Percentiles rank a stretch among this genome's conserved stretches.
Evolutionary conservation across 2,113 vertebrate genomes (phyloP).

Genomic region (Girardinichthys multiradiatus): DNA sequence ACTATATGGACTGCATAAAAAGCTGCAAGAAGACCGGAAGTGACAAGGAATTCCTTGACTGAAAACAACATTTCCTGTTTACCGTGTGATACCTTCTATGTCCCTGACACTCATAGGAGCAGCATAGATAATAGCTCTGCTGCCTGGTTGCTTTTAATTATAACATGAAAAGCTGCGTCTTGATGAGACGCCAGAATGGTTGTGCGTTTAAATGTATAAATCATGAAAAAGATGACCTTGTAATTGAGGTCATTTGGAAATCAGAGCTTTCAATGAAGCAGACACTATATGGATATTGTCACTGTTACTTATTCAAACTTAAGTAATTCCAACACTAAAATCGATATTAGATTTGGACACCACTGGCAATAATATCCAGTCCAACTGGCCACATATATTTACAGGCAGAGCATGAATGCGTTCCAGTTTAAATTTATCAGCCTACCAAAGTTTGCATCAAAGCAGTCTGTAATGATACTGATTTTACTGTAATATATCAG

Average conservation of each 20-base stretch:
- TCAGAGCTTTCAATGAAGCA: not conserved
- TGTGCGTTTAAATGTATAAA: conserved; percentile 1
- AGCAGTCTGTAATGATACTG: not conserved
- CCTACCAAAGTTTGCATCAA: not conserved
- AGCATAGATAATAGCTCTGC: not conserved
- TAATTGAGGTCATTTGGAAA: conserved; percentile 12
- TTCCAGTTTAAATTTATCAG: not conserved
- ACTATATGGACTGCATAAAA: not conserved
- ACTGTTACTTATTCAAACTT: not conserved
- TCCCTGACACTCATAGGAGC: not conserved
- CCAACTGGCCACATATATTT: not conserved
- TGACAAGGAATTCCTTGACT: conserved; percentile 16
- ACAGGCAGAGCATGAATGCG: not conserved
- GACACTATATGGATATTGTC: not conserved
- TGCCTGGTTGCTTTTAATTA: not conserved
- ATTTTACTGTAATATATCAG: not conserved
- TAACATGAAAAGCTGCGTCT: not conserved
- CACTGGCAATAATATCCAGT: not conserved
- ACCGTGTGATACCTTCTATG: not conserved
- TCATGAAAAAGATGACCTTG: not conserved
- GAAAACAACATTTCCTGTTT: not conserved
- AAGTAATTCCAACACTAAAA: not conserved
- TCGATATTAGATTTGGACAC: not conserved
- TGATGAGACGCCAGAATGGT: conserved; percentile 16
- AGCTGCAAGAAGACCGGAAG: not conserved